Evolutionary conservation across 2,888 invertebrate species (phyloP).

Genomic region (Dorcus parallelipipedus): DNA sequence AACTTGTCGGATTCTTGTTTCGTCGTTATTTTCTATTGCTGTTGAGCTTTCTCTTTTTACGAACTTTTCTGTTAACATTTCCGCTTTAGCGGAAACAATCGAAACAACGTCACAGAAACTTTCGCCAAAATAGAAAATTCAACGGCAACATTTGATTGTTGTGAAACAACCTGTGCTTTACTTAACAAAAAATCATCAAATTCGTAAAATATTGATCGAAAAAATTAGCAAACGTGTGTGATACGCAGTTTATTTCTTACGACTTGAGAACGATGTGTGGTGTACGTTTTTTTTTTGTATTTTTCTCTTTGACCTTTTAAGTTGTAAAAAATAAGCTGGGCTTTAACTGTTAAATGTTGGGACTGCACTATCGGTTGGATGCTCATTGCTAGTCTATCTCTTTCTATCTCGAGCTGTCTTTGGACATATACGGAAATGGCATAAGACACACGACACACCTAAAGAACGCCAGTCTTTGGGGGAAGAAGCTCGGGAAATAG

Average conservation of each 20-base stretch:
- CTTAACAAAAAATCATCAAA: neutral
- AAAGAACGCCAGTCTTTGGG: neutral
- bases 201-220: neutral
- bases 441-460: neutral
- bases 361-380: slow-evolving; percentile 39
- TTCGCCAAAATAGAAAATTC: too few species aligned
- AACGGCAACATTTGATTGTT: too few species aligned
- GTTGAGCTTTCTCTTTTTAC: too few species aligned
- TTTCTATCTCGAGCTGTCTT: slow-evolving; percentile 42
- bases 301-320: slow-evolving; percentile 15
- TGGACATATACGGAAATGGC: slow-evolving; percentile 30
- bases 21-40: too few species aligned
- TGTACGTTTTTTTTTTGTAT: neutral
- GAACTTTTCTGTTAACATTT: too few species aligned
- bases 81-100: too few species aligned
- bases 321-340: slow-evolving; percentile 37
- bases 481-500: neutral
- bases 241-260: slow-evolving; percentile 32
- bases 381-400: slow-evolving; percentile 33
- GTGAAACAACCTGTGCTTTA: neutral
- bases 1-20: too few species aligned
- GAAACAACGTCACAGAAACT: too few species aligned
- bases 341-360: slow-evolving; percentile 45
- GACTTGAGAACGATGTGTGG: slow-evolving; percentile 9
- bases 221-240: slow-evolving; percentile 37